These are phyloP conservation scores for Smittia aterrima DNA, from an alignment of 2,888 invertebrate genomes.

Conservation along the genomic window DNA sequence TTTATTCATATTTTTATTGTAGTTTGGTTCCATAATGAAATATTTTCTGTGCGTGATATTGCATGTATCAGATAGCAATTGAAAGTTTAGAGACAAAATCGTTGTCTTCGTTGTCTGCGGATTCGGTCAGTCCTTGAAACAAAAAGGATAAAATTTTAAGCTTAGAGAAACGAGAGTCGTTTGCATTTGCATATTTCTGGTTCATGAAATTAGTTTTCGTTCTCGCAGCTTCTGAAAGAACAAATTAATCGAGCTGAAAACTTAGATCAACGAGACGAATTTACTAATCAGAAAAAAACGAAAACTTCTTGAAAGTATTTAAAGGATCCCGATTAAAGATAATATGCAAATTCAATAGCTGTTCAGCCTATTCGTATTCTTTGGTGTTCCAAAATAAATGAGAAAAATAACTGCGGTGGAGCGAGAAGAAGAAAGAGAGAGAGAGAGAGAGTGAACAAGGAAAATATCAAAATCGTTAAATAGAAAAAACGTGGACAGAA, in stretches of 20 bases:
- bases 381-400: slow-evolving; percentile 8
- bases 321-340: slow-evolving; percentile 41
- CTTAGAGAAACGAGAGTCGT: not conserved
- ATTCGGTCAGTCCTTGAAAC: not conserved
- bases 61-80: slow-evolving; percentile 1
- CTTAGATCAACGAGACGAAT: not conserved
- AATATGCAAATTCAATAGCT: slow-evolving; percentile 41
- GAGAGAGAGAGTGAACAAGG: not conserved
- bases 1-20: not conserved
- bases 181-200: too few species aligned
- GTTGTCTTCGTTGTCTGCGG: too few species aligned
- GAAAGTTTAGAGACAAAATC: not conserved
- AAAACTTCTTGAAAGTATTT: slow-evolving; percentile 5
- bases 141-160: not conserved
- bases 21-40: not conserved
- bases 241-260: not conserved
- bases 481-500: slow-evolving; percentile 40
- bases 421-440: too few species aligned
- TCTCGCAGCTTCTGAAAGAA: not conserved
- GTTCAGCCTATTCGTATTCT: slow-evolving; percentile 35
- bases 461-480: slow-evolving; percentile 38
- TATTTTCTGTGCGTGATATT: not conserved
- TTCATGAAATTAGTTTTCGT: not conserved
- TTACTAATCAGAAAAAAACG: too few species aligned
- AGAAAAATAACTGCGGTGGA: slow-evolving; percentile 23